Evolutionary conservation across 2,113 vertebrate species (phyloP).

Genomic region (Megatriorchis doriae): DNA sequence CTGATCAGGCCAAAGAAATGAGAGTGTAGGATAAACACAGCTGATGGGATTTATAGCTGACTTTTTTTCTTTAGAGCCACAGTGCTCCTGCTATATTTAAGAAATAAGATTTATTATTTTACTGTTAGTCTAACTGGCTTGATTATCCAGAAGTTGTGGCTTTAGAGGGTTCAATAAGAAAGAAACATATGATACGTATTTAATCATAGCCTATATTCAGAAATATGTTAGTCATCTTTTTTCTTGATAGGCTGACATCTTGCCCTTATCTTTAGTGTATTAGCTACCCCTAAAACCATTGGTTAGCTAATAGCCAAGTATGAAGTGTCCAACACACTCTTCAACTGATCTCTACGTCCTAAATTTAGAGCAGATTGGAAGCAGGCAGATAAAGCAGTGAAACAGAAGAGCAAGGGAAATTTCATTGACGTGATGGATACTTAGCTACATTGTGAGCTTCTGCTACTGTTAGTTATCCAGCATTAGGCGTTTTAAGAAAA

Average conservation of each 20-base stretch:
- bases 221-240: conserved; percentile 46
- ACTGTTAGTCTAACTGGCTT: not conserved
- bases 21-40: not conserved
- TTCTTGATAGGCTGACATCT: conserved; percentile 37
- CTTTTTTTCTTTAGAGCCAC: not conserved
- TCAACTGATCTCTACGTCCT: conserved; percentile 70
- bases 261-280: conserved; percentile 65
- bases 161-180: not conserved
- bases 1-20: not conserved
- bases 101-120: not conserved
- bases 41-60: not conserved
- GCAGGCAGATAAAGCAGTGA: conserved; percentile 24
- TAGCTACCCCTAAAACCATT: conserved; percentile 43
- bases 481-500: not conserved
- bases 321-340: conserved; percentile 74
- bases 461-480: not conserved
- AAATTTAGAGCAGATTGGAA: conserved; percentile 74
- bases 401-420: not conserved
- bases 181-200: not conserved
- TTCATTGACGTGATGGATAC: not conserved
- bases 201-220: conserved; percentile 45
- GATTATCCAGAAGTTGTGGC: not conserved
- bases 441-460: not conserved
- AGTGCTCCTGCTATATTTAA: not conserved
- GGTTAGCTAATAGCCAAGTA: conserved; percentile 50